Evolutionary conservation across 2,113 vertebrate species (phyloP), one percentile per base, ranked within the genome.

Genomic region (Uria lomvia): DNA sequence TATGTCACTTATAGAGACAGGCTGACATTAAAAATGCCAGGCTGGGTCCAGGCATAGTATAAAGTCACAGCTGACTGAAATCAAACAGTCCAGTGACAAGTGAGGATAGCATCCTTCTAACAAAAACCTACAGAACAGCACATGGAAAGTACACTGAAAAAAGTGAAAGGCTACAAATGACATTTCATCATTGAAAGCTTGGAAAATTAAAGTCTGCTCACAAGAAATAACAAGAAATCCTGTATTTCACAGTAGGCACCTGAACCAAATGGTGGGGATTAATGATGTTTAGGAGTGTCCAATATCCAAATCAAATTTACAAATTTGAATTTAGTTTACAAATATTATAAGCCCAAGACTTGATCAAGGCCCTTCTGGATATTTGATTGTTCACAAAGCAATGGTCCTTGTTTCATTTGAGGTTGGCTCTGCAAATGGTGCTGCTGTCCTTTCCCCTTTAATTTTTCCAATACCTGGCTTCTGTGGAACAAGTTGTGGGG

Each of bases 401-500:
- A 29, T 58, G 58, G 75, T 72, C 60, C 60, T 74, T 74, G 26
- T 78, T 96, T 94, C 49, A 55, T 85, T 66, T 43, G 49, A 90
- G 63, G 38, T 5, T 95, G 34, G 73, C 12, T 90, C 72, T 95
- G 90, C 43, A 92, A 95, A 93, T 76, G 56, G 60, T 89, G 86
- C 63, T 86, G 50, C 76, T 91, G 52, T 84, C 84, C 49, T 91
- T 96, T 94, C 76, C 67, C 75, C 91, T 96, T 98, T 97, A 95
- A 94, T 97, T 98, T 97, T 92, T 97, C 93, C 95, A 91, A 90
- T 94, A 96, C 55, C 72, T 92, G 66, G 88, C 90, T 95, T 95
- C 92, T 96, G 84, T 96, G 93, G 96, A 98, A 98, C 95, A 97
- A 79, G 88, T 90, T 96, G 96, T 95, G 92, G 95, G 96, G 97